Evolutionary conservation across 1,140 invertebrate genomes (phyloP).

Genomic region (Cephus cinctus): DNA sequence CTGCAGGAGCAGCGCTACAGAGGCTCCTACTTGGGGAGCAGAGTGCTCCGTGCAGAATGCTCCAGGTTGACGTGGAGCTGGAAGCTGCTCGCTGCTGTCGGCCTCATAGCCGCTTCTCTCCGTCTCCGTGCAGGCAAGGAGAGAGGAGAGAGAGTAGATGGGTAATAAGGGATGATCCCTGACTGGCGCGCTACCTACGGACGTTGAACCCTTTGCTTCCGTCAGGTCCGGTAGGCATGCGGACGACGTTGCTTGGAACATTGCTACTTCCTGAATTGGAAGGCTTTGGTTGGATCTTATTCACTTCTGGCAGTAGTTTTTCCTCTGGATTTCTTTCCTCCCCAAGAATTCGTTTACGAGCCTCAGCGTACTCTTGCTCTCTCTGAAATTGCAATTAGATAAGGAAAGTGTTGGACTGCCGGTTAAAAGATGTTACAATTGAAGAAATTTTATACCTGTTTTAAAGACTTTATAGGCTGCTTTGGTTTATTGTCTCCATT

Average conservation of each 20-base stretch:
- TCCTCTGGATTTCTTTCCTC: slow-evolving; percentile 77
- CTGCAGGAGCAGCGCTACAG: no score
- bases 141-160: slow-evolving; percentile 38
- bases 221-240: slow-evolving; percentile 60
- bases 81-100: slow-evolving; percentile 33
- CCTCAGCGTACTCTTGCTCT: slow-evolving; percentile 85
- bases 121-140: slow-evolving; percentile 25
- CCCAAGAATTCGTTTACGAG: slow-evolving; percentile 78
- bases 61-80: slow-evolving; percentile 15
- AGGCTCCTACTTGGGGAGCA: not conserved
- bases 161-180: slow-evolving; percentile 26
- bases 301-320: slow-evolving; percentile 63
- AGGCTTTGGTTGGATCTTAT: slow-evolving; percentile 46
- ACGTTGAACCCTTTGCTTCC: slow-evolving; percentile 61
- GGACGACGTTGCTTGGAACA: slow-evolving; percentile 49
- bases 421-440: not conserved
- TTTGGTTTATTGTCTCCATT: slow-evolving; percentile 67
- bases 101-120: slow-evolving; percentile 50
- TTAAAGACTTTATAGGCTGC: slow-evolving; percentile 79
- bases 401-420: not conserved
- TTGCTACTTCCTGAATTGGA: slow-evolving; percentile 18
- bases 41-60: not conserved
- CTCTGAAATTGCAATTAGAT: slow-evolving; percentile 49
- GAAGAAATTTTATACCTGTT: slow-evolving; percentile 59
- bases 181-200: slow-evolving; percentile 56